Evolutionary conservation across 2,113 vertebrate species (phyloP), one percentile per base, ranked within the genome.

Genomic region (Scortum barcoo): DNA sequence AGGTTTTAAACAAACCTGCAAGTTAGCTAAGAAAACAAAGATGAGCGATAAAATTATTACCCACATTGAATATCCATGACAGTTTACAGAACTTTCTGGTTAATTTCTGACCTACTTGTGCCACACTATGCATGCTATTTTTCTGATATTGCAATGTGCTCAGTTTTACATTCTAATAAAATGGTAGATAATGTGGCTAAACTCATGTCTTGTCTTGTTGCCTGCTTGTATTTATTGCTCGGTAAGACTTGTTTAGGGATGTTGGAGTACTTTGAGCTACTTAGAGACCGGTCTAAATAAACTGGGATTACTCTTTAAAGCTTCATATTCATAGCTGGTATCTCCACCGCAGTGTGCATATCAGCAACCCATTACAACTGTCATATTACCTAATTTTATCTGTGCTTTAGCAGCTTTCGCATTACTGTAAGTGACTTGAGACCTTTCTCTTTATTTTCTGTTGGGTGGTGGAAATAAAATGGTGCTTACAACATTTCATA

Each of bases 271-370:
- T 50, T 61, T 38, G 46, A 58, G 63, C 63, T 33, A 30, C 24
- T 42, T 13, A 17, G 9, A 57, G 5, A 67, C 13, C 20, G 42
- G 8, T 44, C 56, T 26, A 63, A 70, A 62, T 71, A 46, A 46
- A 76, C 22, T 16, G 24, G 1, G 48, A 69, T 57, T 63, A 51
- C 33, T 60, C 20, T 67, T n/a, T 74, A n/a, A 74, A 54, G 40
- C 50, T 83, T 67, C 4, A 22, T 61, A 44, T 44, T 67, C 26
- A 72, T 69, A 10, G 48, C 50, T 71, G 5, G 19, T 71, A 24
- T 63, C 66, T 38, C 19, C 7, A 42, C 16, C 48, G 71, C n/a
- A 20, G 46, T 53, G 33, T 46, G 3, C 58, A 56, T 22, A 20
- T 5, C 7, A 0, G 19, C 14, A 28, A 19, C 13, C 50, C 5